Conservation (phyloP, 2,797 vertebrate genomes). For the Megalops cyprinoides region DNA sequence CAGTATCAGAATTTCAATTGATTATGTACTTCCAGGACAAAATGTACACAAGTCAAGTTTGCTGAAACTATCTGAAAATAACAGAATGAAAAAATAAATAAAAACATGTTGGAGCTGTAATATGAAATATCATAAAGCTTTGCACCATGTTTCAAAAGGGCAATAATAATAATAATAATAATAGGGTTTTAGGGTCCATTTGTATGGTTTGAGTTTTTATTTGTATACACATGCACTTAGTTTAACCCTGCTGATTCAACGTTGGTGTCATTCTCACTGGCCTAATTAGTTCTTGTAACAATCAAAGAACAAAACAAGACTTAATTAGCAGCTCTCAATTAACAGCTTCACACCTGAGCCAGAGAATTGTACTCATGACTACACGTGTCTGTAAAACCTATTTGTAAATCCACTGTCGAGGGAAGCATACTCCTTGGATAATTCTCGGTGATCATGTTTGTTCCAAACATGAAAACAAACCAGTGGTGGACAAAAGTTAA, state of each 20-base stretch:
- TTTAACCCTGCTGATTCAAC: conserved; percentile 36
- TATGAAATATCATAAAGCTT: no score
- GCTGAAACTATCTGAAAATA: not conserved
- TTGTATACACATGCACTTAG: no score
- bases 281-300: conserved; percentile 20
- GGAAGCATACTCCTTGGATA: not conserved
- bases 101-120: no score
- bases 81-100: no score
- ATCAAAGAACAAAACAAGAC: not conserved
- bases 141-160: no score
- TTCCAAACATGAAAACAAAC: no score
- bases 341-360: not conserved
- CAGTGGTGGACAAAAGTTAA: no score
- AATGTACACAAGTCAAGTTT: not conserved
- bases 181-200: no score
- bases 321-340: conserved; percentile 7
- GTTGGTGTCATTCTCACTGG: conserved; percentile 32
- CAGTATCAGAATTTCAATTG: no score
- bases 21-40: not conserved
- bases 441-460: not conserved
- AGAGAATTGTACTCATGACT: not conserved
- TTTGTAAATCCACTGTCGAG: not conserved
- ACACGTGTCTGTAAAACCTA: not conserved
- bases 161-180: no score
- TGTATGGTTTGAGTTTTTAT: no score